Evolutionary conservation across 2,113 vertebrate species (phyloP).

Genomic region (Ranitomeya imitator): DNA sequence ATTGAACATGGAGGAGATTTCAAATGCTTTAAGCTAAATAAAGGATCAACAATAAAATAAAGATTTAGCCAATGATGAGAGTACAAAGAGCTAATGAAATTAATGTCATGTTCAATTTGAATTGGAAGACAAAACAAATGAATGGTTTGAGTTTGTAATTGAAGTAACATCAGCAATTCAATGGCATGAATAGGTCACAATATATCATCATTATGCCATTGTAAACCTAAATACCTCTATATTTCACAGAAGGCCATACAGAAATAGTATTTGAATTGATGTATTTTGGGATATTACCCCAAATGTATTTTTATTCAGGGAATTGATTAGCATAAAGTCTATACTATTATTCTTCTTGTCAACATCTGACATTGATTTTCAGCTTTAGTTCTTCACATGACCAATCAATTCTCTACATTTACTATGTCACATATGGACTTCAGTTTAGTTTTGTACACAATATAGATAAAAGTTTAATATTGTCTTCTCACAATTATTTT

Average conservation of each 20-base stretch:
- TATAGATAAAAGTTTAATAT: not conserved
- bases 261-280: not conserved
- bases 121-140: conserved; percentile 37
- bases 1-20: not conserved
- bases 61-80: conserved; percentile 22
- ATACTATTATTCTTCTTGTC: not conserved
- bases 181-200: conserved; percentile 40
- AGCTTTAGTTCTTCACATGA: not conserved
- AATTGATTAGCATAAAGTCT: not conserved
- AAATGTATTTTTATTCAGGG: not conserved
- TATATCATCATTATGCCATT: conserved; percentile 48
- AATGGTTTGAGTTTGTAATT: conserved; percentile 45
- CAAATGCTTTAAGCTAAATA: conserved; percentile 6
- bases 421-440: not conserved
- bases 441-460: not conserved
- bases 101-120: conserved; percentile 46
- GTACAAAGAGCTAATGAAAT: conserved; percentile 38
- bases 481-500: not conserved
- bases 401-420: not conserved
- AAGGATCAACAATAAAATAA: conserved; percentile 9
- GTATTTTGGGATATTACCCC: not conserved
- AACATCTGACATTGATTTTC: not conserved
- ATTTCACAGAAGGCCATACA: not conserved
- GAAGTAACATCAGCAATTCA: conserved; percentile 36
- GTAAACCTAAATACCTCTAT: conserved; percentile 27